Conservation (phyloP, 1,140 invertebrate genomes). For the Bathynomus jamesi region DNA sequence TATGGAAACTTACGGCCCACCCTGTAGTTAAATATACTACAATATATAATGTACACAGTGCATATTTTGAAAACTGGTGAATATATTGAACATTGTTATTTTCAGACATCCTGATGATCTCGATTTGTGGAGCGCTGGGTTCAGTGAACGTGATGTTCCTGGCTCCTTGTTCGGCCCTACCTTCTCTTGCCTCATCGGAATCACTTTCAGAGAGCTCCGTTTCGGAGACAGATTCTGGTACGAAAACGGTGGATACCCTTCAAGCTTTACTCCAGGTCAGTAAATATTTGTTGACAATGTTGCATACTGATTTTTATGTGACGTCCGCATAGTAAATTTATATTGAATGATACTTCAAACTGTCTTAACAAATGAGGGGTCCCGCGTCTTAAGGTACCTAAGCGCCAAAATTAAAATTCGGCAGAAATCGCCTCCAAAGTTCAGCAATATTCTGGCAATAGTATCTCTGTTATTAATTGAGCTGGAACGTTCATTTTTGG, state of each 20-base stretch:
- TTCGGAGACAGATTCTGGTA: conserved; percentile 55
- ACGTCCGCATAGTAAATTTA: background rate
- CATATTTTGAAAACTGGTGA: no score
- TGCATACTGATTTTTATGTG: background rate
- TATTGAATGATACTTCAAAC: background rate
- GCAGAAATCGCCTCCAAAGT: no score
- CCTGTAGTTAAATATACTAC: background rate
- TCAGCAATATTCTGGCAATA: no score
- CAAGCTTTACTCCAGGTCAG: conserved; percentile 41
- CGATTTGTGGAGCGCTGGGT: conserved; percentile 47
- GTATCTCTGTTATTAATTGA: no score
- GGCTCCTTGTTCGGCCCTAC: conserved; percentile 50
- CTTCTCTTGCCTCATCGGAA: conserved; percentile 51
- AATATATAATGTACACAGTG: no score
- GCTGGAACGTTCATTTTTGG: no score
- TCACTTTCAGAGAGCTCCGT: conserved; percentile 50
- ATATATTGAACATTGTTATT: background rate
- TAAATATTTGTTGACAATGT: background rate
- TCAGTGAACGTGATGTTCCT: conserved; percentile 44
- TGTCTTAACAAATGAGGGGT: no score
- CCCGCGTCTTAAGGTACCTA: no score
- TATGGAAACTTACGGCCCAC: no score
- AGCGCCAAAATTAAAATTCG: no score
- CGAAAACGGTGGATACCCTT: conserved; percentile 45
- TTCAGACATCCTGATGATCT: conserved; percentile 44